phyloP scores from a whole-genome alignment of 2,888 invertebrate species.

The Amblyjoppa proteus region DNA sequence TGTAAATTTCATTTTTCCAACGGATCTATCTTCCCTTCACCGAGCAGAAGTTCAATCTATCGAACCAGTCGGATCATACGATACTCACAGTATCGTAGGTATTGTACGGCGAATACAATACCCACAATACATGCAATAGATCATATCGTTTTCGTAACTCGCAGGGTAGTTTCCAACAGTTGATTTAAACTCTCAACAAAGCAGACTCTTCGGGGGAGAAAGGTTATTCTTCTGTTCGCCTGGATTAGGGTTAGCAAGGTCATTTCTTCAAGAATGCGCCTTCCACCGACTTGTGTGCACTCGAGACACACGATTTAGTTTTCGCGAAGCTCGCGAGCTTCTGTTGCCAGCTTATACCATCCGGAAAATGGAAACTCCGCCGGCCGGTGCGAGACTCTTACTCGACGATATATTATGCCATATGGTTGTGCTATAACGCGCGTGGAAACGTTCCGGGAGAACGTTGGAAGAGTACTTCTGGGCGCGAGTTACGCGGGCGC shows the following conservation, averaged over 20 bases:
- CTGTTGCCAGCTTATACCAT: constrained; percentile 51
- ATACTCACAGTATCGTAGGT: not conserved
- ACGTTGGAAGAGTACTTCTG: constrained; percentile 62
- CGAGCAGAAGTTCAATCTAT: not conserved
- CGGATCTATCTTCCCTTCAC: not conserved
- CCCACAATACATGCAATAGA: not conserved
- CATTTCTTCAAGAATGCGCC: constrained; percentile 1
- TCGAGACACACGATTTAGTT: constrained; percentile 16
- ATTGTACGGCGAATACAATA: not conserved
- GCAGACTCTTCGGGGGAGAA: not conserved
- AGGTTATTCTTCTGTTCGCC: not conserved
- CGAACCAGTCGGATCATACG: not conserved
- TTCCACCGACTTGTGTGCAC: not conserved
- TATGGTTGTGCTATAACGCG: constrained; percentile 45
- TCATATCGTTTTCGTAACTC: not conserved
- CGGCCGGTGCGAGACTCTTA: constrained; percentile 46
- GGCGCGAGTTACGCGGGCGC: constrained; percentile 61
- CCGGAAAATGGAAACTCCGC: constrained; percentile 65
- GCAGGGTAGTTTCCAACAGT: not conserved
- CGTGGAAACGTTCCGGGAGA: constrained; percentile 49
- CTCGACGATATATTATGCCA: constrained; percentile 57
- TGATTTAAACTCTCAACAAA: not conserved
- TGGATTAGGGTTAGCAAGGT: not conserved
- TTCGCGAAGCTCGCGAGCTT: not conserved
- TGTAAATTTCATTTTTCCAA: not conserved